A percentile compares a stretch with the other conserved stretches of the same genome.
phyloP scores from a whole-genome alignment of 1,140 invertebrate genomes.

The Penaeus japonicus region DNA sequence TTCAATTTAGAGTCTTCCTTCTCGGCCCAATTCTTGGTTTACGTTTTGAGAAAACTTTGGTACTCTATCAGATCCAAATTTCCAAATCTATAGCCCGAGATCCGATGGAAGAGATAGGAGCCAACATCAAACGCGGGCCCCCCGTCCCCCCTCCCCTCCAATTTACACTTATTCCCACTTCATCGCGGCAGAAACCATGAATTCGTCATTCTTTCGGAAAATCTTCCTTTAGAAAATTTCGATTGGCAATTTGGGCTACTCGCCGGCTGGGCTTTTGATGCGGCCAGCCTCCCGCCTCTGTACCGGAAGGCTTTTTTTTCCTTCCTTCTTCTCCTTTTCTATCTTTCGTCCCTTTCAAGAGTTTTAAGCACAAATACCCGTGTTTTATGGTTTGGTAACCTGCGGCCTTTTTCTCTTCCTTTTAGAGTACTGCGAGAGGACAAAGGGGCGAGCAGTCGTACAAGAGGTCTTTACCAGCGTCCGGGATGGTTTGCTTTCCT shows the following conservation, averaged over 20 bases:
- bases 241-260: slow-evolving; percentile 55
- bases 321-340: neutral
- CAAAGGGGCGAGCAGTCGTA: slow-evolving; percentile 17
- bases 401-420: neutral
- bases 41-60: slow-evolving; percentile 54
- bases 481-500: neutral
- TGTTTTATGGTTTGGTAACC: slow-evolving; percentile 36
- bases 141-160: slow-evolving; percentile 31
- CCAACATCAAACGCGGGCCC: slow-evolving; percentile 13
- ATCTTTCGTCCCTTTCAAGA: neutral
- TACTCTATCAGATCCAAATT: slow-evolving; percentile 48
- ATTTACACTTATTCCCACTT: slow-evolving; percentile 57
- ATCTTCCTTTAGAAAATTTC: slow-evolving; percentile 56
- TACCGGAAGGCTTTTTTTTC: neutral
- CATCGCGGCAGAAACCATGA: slow-evolving; percentile 54
- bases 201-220: slow-evolving; percentile 56
- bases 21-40: slow-evolving; percentile 47
- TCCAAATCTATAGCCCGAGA: slow-evolving; percentile 46
- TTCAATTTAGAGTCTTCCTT: slow-evolving; percentile 54
- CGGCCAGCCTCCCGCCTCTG: neutral
- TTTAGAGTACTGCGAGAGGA: slow-evolving; percentile 1
- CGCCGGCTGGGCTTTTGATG: slow-evolving; percentile 47
- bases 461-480: neutral
- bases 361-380: neutral
- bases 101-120: slow-evolving; percentile 34